These are phyloP conservation scores for Clupea harengus DNA, from an alignment of 2,113 vertebrate species.

Conservation along the genomic window DNA sequence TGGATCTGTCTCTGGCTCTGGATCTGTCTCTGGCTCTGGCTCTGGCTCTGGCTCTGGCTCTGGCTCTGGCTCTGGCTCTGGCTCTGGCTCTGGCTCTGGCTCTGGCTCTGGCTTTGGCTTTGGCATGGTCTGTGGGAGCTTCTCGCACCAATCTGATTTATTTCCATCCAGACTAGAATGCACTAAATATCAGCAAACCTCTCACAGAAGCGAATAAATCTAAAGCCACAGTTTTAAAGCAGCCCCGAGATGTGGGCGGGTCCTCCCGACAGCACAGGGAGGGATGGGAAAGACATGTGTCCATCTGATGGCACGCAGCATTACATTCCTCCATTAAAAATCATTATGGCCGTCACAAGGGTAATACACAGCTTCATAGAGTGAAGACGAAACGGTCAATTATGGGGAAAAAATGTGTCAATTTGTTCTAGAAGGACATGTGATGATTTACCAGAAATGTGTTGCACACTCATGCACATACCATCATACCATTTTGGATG, in stretches of 20 bases:
- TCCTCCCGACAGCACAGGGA: background rate
- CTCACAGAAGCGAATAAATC: background rate
- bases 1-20: background rate
- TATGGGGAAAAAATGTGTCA: background rate
- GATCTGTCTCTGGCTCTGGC: too few species aligned
- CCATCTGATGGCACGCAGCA: background rate
- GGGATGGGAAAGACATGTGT: background rate
- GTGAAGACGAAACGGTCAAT: background rate
- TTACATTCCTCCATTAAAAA: background rate
- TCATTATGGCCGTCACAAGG: background rate
- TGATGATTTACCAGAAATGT: background rate
- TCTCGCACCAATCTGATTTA: slow-evolving; percentile 7
- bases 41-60: background rate
- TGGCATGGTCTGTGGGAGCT: slow-evolving; percentile 1
- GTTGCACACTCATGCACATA: background rate
- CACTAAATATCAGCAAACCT: slow-evolving; percentile 14
- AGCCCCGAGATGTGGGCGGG: background rate
- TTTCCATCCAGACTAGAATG: background rate
- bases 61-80: background rate
- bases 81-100: background rate
- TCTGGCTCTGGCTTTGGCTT: background rate
- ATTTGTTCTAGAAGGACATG: background rate
- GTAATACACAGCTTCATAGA: background rate
- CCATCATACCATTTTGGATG: background rate
- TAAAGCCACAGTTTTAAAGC: background rate